phyloP scores from a whole-genome alignment of 2,888 invertebrate genomes.

The Orthonevra nobilis region DNA sequence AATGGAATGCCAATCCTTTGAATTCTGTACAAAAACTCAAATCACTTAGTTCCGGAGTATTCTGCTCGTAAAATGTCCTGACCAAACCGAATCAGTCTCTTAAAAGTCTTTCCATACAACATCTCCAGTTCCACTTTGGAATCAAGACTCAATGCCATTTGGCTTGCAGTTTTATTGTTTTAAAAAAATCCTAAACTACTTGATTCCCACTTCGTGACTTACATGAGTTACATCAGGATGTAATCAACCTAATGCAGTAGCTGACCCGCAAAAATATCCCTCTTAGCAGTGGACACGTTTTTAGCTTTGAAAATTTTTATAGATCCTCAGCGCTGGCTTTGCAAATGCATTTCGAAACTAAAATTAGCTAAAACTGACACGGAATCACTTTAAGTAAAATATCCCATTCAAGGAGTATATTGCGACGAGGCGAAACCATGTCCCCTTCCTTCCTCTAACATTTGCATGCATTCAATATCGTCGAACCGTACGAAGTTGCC shows the following conservation, averaged over 20 bases:
- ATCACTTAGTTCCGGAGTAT: conserved; percentile 17
- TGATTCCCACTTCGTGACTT: conserved; percentile 42
- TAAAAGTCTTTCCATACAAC: background rate
- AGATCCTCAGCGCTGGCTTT: background rate
- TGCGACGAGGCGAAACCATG: too few species aligned
- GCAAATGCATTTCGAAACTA: background rate
- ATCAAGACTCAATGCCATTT: background rate
- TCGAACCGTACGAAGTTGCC: background rate
- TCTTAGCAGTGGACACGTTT: conserved; percentile 28
- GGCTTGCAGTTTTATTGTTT: background rate
- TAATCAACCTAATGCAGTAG: conserved; percentile 43
- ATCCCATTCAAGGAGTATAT: too few species aligned
- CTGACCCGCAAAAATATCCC: background rate
- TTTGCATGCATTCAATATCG: conserved; percentile 6
- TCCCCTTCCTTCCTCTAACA: background rate
- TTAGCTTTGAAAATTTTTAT: conserved; percentile 35
- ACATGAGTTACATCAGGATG: conserved; percentile 42
- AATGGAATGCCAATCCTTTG: too few species aligned
- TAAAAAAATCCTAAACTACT: conserved; percentile 16
- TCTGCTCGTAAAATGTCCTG: conserved; percentile 11
- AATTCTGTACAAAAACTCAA: too few species aligned
- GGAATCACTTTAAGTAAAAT: conserved; percentile 15
- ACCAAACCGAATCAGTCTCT: too few species aligned
- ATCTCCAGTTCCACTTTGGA: background rate
- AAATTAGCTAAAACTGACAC: conserved; percentile 9